Percentiles rank a stretch among this genome's conserved stretches.
Evolutionary conservation across 2,888 invertebrate genomes (phyloP).

Genomic region (Phengaris arion): DNA sequence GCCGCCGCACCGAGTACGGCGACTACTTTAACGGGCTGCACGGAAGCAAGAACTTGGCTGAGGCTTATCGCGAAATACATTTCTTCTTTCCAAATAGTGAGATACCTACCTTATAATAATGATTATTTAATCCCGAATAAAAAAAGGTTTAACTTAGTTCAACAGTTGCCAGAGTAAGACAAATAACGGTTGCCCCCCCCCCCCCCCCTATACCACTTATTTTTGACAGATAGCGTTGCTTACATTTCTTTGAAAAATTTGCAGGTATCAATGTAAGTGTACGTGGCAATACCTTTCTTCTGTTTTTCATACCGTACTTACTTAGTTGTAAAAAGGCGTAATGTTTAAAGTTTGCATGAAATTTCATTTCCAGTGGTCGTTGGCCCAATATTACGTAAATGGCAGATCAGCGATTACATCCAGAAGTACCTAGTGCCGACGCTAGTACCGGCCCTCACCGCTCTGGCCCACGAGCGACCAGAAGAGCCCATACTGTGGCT

Average conservation of each 20-base stretch:
- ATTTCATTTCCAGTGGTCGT: constrained; percentile 80
- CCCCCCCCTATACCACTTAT: too few species aligned
- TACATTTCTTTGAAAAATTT: too few species aligned
- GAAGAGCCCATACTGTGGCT: constrained; percentile 88
- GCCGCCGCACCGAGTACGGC: constrained; percentile 78
- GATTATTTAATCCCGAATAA: too few species aligned
- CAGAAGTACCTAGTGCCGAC: constrained; percentile 83
- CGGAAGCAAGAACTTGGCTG: constrained; percentile 84
- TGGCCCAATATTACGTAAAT: constrained; percentile 83
- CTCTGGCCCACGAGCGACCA: constrained; percentile 85
- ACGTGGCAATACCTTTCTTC: too few species aligned
- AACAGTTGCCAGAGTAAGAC: too few species aligned
- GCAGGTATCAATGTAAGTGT: too few species aligned
- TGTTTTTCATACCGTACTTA: too few species aligned
- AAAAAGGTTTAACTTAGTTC: too few species aligned
- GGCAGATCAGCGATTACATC: constrained; percentile 84
- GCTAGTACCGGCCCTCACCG: constrained; percentile 80
- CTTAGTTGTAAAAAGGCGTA: neutral
- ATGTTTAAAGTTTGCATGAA: neutral
- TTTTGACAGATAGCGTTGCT: too few species aligned
- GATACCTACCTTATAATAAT: constrained; percentile 40
- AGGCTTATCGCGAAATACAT: constrained; percentile 87
- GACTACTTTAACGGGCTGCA: constrained; percentile 87
- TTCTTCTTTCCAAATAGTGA: constrained; percentile 93
- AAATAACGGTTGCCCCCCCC: too few species aligned